Base-by-base conservation (phyloP, 2,113 vertebrate genomes). In the Tachysurus fulvidraco region DNA sequence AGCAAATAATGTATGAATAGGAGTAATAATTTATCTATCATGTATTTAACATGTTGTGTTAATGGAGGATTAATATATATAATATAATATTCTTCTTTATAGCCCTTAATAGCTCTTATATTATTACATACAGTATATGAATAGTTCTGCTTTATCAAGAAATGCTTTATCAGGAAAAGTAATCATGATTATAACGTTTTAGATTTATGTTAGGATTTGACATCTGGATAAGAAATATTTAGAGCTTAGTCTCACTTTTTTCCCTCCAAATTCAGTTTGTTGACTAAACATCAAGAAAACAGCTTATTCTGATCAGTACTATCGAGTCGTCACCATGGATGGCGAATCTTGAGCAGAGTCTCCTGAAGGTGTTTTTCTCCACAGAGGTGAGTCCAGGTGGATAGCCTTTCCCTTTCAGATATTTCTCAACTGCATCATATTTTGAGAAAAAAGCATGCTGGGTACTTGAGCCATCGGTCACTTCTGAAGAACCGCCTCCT, bases 291-390 rank as follows among this genome's bases (percentile, higher is more conserved):
- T 13, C 6, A 76, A 30, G 16, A n/a, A 76, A 76, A 16, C 46
- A 25, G 25, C 2, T 2, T 55, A 52, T 28, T 60, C 44, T 44
- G 4, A 59, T 80, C 78, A 57, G 2, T 30, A 30, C 8, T 30
- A 28, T 7, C 2, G 17, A 44, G 25, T 85, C 7, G 67, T 74
- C 59, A 88, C 87, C 87, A 59, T 88, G 84, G 3, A 94, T 90
- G 67, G 79, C 46, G 30, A 92, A 93, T 77, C 91, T 92, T 81
- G 92, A 93, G 91, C 92, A 93, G 89, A 94, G 93, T 71, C 91
- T 93, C 82, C 93, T 92, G 90, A 94, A 93, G 11, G 93, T 94
- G 92, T 94, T 94, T 74, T 94, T 94, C 90, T 94, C 93, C 3
- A 94, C 93, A 59, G 91, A 93, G 83, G 59, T 92, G 25, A 93